Evolutionary conservation across 2,113 vertebrate species (phyloP).

Genomic region (Acinonyx jubatus): DNA sequence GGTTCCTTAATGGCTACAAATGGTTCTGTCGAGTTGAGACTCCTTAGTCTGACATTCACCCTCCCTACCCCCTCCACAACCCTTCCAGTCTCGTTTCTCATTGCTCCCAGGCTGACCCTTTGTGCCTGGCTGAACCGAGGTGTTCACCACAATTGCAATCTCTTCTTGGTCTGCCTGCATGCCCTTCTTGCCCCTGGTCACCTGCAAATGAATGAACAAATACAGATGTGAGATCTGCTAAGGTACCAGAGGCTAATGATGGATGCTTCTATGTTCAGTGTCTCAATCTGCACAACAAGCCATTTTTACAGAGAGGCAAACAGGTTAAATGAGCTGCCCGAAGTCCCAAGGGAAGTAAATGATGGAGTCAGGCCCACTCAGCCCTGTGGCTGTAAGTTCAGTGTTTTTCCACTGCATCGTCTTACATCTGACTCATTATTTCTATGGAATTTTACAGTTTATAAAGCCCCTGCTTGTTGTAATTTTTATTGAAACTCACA

Average conservation of each 20-base stretch:
- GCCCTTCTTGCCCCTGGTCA: not conserved
- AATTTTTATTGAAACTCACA: not conserved
- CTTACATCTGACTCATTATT: conserved; percentile 18
- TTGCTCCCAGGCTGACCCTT: not conserved
- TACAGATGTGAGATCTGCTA: not conserved
- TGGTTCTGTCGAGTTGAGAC: not conserved
- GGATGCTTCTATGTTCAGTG: not conserved
- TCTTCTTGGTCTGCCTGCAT: not conserved
- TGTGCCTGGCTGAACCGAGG: not conserved
- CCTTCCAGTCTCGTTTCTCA: not conserved
- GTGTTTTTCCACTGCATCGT: conserved; percentile 44
- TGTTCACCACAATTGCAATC: not conserved
- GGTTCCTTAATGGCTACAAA: not conserved
- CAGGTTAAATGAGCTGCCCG: not conserved
- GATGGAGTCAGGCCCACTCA: not conserved
- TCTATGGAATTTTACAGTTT: conserved; percentile 58
- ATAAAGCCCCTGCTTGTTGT: not conserved
- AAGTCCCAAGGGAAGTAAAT: not conserved
- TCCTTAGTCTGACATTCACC: not conserved
- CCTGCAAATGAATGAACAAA: not conserved
- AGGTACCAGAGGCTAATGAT: not conserved
- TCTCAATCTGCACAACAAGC: not conserved
- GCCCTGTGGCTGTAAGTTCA: conserved; percentile 15
- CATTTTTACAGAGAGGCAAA: not conserved
- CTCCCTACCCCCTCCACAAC: no score